Evolutionary conservation across 2,797 vertebrate genomes (phyloP).

Genomic region (Cryptoprocta ferox): DNA sequence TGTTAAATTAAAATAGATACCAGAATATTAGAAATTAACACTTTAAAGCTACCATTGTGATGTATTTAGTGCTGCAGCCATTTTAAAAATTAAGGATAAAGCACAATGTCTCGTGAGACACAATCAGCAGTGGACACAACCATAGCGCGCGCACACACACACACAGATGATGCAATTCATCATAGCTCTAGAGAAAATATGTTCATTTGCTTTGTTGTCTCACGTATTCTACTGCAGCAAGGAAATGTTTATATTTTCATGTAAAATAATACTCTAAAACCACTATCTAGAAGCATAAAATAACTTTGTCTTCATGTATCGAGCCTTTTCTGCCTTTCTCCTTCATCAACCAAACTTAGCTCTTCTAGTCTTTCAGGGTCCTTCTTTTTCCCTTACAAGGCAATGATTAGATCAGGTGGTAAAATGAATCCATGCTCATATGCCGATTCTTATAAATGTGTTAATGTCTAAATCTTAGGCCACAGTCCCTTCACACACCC

Average conservation of each 20-base stretch:
- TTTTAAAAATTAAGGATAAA: conserved; percentile 16
- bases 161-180: not conserved
- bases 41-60: not conserved
- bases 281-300: not conserved
- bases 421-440: not conserved
- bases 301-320: not conserved
- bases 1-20: not conserved
- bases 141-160: not conserved
- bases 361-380: not conserved
- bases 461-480: not conserved
- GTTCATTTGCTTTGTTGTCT: not conserved
- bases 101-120: not conserved
- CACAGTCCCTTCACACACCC: not conserved
- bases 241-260: not conserved
- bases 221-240: not conserved
- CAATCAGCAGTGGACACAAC: not conserved
- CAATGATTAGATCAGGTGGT: not conserved
- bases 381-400: not conserved
- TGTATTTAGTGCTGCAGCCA: not conserved
- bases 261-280: not conserved
- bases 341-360: not conserved
- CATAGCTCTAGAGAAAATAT: not conserved
- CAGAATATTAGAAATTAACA: conserved; percentile 15
- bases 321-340: not conserved
- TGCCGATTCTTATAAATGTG: not conserved